Conservation (phyloP, 2,888 invertebrate genomes). For the Torymus aiolomorphi region DNA sequence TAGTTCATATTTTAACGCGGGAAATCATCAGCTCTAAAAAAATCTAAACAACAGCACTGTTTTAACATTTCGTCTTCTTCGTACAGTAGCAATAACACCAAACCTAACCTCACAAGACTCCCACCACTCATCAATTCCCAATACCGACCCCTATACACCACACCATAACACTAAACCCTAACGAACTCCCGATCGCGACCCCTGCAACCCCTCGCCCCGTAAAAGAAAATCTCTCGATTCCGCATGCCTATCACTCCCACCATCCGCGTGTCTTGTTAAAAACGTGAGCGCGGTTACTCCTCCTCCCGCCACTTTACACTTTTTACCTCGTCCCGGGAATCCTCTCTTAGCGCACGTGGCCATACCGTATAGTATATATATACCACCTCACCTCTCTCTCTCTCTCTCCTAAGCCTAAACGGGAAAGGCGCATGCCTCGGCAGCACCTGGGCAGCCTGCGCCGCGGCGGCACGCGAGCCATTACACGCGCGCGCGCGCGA, state of each 20-base stretch:
- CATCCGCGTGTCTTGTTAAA: constrained; percentile 66
- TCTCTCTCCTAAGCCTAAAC: background rate
- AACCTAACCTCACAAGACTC: no score
- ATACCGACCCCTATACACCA: no score
- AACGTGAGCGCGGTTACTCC: constrained; percentile 63
- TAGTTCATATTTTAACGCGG: no score
- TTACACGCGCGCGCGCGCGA: constrained; percentile 35
- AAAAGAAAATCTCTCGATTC: no score
- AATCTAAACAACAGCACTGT: no score
- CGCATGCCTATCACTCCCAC: no score
- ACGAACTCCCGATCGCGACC: background rate
- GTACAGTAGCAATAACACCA: no score
- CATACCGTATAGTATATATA: constrained; percentile 57
- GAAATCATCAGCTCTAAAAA: no score
- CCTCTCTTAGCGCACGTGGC: constrained; percentile 41
- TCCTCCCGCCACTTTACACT: constrained; percentile 34
- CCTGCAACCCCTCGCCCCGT: constrained; percentile 16
- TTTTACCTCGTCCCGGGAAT: constrained; percentile 61
- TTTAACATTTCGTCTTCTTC: no score
- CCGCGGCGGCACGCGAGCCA: background rate
- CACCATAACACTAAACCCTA: constrained; percentile 4
- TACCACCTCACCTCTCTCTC: constrained; percentile 25
- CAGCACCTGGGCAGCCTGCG: constrained; percentile 23
- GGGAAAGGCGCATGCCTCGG: constrained; percentile 34
- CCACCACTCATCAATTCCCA: no score